Percentiles rank a stretch among this genome's conserved stretches.
Conservation (phyloP, 2,888 invertebrate species). For the Laothoe populi region DNA sequence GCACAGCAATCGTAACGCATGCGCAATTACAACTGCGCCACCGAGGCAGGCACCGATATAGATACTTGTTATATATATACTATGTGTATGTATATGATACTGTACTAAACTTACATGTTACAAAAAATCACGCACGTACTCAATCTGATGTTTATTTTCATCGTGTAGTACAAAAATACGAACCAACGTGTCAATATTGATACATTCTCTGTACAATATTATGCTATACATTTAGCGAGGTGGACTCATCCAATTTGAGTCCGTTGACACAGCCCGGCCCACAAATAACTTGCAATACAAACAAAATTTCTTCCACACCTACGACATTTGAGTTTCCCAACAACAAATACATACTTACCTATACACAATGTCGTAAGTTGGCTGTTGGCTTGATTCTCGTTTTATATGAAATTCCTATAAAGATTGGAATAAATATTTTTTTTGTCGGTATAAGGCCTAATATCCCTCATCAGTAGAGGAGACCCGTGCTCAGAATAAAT, state of each 20-base stretch:
- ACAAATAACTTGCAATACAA: conserved; percentile 13
- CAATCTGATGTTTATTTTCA: neutral
- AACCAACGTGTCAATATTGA: conserved; percentile 5
- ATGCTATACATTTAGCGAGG: conserved; percentile 9
- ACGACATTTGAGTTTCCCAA: conserved; percentile 10
- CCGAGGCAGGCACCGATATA: too few species aligned
- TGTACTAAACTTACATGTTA: neutral
- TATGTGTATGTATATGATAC: too few species aligned
- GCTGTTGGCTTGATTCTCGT: too few species aligned
- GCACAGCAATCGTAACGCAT: too few species aligned
- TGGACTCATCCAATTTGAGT: conserved; percentile 20
- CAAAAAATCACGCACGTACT: neutral
- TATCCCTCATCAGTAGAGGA: too few species aligned
- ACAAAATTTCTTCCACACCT: conserved; percentile 24
- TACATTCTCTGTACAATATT: conserved; percentile 11
- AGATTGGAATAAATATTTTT: too few species aligned
- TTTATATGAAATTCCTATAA: too few species aligned
- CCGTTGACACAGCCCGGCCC: conserved; percentile 7
- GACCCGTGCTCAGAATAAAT: too few species aligned
- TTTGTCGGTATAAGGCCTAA: too few species aligned
- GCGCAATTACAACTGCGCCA: too few species aligned
- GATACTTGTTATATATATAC: too few species aligned
- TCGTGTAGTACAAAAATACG: neutral
- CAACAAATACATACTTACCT: neutral
- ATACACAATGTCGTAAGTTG: too few species aligned